These are phyloP conservation scores for Notarius quadriscutis DNA, from an alignment of 2,113 vertebrate genomes.

Conservation along the genomic window DNA sequence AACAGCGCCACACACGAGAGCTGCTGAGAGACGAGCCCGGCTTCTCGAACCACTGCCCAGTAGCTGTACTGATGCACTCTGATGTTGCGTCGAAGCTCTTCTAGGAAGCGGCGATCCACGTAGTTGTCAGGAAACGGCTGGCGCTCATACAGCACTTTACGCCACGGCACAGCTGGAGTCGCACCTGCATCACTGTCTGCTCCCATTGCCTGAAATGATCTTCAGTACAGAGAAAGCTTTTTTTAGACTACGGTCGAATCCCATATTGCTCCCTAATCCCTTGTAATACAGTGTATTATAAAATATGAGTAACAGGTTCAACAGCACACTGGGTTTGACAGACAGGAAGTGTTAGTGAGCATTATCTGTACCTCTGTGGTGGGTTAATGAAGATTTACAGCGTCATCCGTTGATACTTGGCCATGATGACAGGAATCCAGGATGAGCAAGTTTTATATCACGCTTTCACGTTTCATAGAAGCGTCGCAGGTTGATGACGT, in stretches of 20 bases:
- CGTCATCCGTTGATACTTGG: background rate
- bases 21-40: slow-evolving; percentile 88
- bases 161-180: slow-evolving; percentile 73
- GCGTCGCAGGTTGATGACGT: background rate
- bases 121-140: slow-evolving; percentile 96
- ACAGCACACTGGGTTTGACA: background rate
- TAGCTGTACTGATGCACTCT: slow-evolving; percentile 86
- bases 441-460: background rate
- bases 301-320: background rate
- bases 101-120: slow-evolving; percentile 89
- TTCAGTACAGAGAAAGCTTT: background rate
- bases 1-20: slow-evolving; percentile 92
- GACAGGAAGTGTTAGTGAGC: background rate
- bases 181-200: slow-evolving; percentile 63
- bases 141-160: slow-evolving; percentile 88
- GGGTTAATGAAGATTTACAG: background rate
- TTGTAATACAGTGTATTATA: background rate
- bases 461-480: background rate
- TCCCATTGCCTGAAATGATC: slow-evolving; percentile 66
- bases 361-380: background rate
- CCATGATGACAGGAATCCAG: background rate
- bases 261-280: background rate
- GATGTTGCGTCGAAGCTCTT: slow-evolving; percentile 87
- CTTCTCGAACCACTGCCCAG: slow-evolving; percentile 86
- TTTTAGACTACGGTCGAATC: background rate